Conservation (phyloP, 2,797 vertebrate genomes). For the Gadopsis marmoratus region DNA sequence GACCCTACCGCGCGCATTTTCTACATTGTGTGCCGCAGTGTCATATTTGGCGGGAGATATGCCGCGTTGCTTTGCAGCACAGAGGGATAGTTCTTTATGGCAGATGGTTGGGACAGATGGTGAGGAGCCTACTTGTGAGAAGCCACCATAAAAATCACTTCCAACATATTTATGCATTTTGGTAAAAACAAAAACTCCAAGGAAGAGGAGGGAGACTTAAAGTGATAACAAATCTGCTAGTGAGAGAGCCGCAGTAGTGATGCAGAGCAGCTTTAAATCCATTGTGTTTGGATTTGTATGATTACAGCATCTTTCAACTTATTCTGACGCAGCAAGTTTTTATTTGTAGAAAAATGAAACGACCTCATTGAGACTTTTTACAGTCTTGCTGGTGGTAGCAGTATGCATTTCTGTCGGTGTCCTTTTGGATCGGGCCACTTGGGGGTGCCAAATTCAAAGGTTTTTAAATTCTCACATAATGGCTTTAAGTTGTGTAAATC, state of each 20-base stretch:
- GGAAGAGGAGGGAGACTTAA: conserved; percentile 8
- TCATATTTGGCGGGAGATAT: conserved; percentile 60
- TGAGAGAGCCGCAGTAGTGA: neutral
- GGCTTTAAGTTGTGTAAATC: conserved; percentile 10
- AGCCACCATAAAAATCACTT: conserved; percentile 45
- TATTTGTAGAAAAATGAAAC: neutral
- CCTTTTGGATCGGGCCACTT: neutral
- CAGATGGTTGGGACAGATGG: conserved; percentile 78
- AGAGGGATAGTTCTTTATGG: conserved; percentile 58
- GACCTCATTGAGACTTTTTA: neutral
- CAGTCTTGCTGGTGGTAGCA: neutral
- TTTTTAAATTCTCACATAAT: conserved; percentile 1
- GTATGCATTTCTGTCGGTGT: neutral
- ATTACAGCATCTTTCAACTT: neutral
- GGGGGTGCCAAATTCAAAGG: conserved; percentile 35
- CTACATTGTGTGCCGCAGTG: conserved; percentile 7
- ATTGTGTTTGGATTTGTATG: neutral
- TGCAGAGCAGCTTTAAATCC: neutral
- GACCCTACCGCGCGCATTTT: neutral
- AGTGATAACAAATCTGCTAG: neutral
- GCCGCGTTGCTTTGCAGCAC: conserved; percentile 48
- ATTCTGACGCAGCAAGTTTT: neutral
- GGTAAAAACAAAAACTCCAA: conserved; percentile 45
- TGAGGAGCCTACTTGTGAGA: conserved; percentile 34
- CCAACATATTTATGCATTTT: conserved; percentile 55